Evolutionary conservation across 2,888 invertebrate genomes (phyloP).

Genomic region (Stenodema calcarata): DNA sequence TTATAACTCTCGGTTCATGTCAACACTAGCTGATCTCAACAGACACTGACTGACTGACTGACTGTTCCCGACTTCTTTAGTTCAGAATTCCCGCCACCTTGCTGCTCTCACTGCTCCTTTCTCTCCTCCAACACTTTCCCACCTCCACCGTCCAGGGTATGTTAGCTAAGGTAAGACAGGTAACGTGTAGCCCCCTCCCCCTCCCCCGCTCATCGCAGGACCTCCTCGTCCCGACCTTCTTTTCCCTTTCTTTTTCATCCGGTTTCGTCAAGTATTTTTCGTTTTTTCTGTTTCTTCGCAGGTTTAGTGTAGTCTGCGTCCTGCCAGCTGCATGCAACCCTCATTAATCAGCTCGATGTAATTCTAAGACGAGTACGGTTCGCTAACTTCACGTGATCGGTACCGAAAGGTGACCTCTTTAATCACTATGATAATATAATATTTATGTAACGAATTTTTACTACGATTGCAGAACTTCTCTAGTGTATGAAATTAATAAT

Average conservation of each 20-base stretch:
- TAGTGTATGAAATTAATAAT: too few relatives aligned
- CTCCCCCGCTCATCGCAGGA: not conserved
- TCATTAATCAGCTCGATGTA: not conserved
- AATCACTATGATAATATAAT: too few relatives aligned
- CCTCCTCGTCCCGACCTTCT: not conserved
- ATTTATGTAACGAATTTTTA: too few relatives aligned
- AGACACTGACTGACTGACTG: conserved; percentile 22
- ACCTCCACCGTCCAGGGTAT: not conserved
- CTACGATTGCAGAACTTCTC: too few relatives aligned
- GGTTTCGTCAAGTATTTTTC: not conserved
- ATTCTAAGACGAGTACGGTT: not conserved
- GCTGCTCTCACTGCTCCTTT: not conserved
- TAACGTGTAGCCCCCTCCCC: not conserved
- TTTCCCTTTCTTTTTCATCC: not conserved
- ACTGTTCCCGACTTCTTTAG: not conserved
- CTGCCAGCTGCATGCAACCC: not conserved
- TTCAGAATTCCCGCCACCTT: not conserved
- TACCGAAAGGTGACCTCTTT: too few relatives aligned
- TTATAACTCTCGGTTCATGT: not conserved
- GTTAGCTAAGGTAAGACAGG: not conserved
- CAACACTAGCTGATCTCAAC: not conserved
- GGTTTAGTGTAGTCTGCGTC: not conserved
- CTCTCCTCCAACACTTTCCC: conserved; percentile 5
- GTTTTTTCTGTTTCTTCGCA: not conserved
- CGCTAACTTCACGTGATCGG: too few relatives aligned